A percentile compares a stretch with the other conserved stretches of the same genome.
These are phyloP conservation scores for Gila orcuttii DNA, from an alignment of 2,113 vertebrate species.

Conservation along the genomic window DNA sequence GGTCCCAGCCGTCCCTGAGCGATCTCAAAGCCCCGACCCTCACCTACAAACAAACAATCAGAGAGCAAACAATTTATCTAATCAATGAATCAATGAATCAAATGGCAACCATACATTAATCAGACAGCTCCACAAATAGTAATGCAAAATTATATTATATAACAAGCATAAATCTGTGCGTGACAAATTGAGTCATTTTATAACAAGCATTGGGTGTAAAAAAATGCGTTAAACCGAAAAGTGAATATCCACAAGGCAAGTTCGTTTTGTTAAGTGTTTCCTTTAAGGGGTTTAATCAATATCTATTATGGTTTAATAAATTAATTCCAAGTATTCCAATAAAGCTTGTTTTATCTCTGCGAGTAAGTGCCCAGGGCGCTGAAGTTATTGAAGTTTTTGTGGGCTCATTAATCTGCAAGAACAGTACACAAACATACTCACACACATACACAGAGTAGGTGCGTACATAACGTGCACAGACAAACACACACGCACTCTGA, in stretches of 20 bases:
- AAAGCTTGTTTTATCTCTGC: neutral
- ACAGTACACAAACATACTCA: neutral
- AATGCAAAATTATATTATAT: neutral
- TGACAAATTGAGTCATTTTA: slow-evolving; percentile 12
- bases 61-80: neutral
- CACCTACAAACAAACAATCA: slow-evolving; percentile 73
- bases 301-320: neutral
- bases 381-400: slow-evolving; percentile 11
- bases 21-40: slow-evolving; percentile 91
- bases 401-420: neutral
- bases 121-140: neutral
- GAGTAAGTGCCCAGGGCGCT: neutral
- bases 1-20: slow-evolving; percentile 90
- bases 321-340: neutral
- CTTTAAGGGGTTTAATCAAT: neutral
- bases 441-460: neutral
- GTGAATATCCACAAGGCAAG: neutral
- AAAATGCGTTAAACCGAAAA: too few species aligned
- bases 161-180: neutral
- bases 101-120: neutral
- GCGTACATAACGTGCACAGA: too few species aligned
- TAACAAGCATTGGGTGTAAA: neutral
- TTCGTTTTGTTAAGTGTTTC: neutral
- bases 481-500: neutral
- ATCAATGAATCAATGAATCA: neutral